These are phyloP conservation scores for Baronia brevicornis DNA, from an alignment of 2,888 invertebrate genomes.

Conservation along the genomic window DNA sequence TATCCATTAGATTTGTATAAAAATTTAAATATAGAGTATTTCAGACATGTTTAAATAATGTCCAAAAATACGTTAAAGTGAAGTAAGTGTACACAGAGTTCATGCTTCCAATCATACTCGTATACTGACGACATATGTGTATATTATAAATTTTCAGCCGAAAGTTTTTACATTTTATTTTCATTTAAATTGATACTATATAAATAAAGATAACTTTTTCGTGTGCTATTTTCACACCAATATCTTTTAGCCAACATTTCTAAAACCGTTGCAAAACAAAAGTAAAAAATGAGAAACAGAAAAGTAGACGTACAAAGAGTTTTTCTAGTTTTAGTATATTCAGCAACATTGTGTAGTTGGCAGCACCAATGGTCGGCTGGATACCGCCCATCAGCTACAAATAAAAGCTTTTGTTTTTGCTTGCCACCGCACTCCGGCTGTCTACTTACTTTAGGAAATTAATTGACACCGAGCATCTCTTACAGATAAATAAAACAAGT, in stretches of 20 bases:
- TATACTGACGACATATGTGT: too few species aligned
- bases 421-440: constrained; percentile 38
- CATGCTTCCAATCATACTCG: too few species aligned
- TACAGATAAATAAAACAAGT: constrained; percentile 53
- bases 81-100: too few species aligned
- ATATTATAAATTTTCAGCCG: too few species aligned
- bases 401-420: constrained; percentile 55
- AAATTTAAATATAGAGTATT: too few species aligned
- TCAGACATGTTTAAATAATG: too few species aligned
- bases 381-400: constrained; percentile 33
- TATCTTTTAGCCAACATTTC: background rate
- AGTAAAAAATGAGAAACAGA: constrained; percentile 48
- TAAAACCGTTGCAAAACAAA: constrained; percentile 37
- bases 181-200: too few species aligned
- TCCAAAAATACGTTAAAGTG: too few species aligned
- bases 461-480: constrained; percentile 58
- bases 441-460: constrained; percentile 63
- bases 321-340: constrained; percentile 55
- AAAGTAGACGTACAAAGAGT: constrained; percentile 52
- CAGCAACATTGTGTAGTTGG: constrained; percentile 53
- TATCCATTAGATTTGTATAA: too few species aligned
- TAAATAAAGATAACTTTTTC: background rate
- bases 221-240: constrained; percentile 1
- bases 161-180: too few species aligned
- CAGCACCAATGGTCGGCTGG: constrained; percentile 41